A percentile compares a stretch with the other conserved stretches of the same genome.
These are phyloP conservation scores for Leptura quadrifasciata DNA, from an alignment of 2,888 invertebrate genomes.

Conservation along the genomic window DNA sequence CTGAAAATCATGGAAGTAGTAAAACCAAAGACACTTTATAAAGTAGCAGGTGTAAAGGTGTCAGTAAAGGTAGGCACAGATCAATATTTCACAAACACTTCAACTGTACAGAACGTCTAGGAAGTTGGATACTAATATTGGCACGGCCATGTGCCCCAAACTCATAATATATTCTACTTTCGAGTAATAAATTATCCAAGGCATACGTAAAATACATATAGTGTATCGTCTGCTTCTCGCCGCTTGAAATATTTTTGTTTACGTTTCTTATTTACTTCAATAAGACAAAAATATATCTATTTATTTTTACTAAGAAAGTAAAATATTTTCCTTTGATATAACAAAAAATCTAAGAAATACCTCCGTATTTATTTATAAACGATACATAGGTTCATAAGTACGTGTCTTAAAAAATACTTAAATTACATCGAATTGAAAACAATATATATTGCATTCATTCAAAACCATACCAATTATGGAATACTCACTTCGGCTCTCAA, in stretches of 20 bases:
- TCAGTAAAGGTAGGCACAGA: background rate
- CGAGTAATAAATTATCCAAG: conserved; percentile 6
- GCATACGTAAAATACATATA: conserved; percentile 16
- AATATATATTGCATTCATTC: too few relatives aligned
- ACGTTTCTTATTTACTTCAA: conserved; percentile 28
- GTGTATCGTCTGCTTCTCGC: background rate
- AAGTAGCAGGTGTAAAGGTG: background rate
- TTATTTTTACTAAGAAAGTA: conserved; percentile 20
- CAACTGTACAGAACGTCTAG: background rate
- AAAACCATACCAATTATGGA: too few relatives aligned
- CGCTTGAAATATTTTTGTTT: conserved; percentile 15
- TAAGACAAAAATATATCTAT: conserved; percentile 25
- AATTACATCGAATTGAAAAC: too few relatives aligned
- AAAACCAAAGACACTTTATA: background rate
- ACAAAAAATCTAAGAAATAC: conserved; percentile 6
- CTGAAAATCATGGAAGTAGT: background rate
- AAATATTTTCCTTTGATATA: conserved; percentile 22
- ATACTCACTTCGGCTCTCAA: too few relatives aligned
- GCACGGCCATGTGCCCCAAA: conserved; percentile 3
- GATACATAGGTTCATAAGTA: too few relatives aligned
- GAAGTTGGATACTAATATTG: conserved; percentile 20
- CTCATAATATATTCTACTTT: background rate
- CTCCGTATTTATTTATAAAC: conserved; percentile 7
- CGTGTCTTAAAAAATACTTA: too few relatives aligned
- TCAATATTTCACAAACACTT: background rate